Evolutionary conservation across 2,113 vertebrate species (phyloP).

Genomic region (Cepphus grylle): DNA sequence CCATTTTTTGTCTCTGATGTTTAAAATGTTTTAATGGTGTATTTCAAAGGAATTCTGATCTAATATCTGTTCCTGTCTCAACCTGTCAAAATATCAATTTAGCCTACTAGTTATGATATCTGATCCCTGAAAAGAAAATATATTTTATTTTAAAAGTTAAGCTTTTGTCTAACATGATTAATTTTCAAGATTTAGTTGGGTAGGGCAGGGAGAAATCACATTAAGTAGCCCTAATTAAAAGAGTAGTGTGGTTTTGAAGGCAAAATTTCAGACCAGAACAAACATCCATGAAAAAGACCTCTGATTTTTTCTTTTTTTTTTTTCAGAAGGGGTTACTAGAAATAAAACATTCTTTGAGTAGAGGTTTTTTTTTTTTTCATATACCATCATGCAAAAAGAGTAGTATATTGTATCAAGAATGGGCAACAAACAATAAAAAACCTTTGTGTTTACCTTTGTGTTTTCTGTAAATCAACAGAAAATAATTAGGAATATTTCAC

Average conservation of each 20-base stretch:
- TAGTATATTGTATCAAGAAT: neutral
- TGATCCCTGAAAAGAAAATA: neutral
- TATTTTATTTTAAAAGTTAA: neutral
- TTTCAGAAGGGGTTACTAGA: neutral
- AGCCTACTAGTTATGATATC: neutral
- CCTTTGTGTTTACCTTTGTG: neutral
- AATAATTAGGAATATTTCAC: neutral
- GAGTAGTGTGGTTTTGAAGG: neutral
- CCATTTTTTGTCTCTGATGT: neutral
- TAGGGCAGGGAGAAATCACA: neutral
- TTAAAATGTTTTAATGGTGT: neutral
- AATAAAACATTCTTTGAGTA: neutral
- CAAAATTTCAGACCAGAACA: neutral
- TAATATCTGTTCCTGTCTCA: neutral
- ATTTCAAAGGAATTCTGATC: neutral
- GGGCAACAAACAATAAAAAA: neutral
- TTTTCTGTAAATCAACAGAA: neutral
- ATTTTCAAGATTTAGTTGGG: neutral
- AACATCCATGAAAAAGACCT: neutral
- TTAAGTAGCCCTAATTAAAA: neutral
- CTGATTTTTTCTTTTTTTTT: neutral
- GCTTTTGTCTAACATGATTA: neutral
- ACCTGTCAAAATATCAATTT: slow-evolving; percentile 10
- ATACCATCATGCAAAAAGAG: neutral
- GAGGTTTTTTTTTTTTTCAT: neutral